Conservation (phyloP, 92 coral and sea anemone genomes). For the Zoanthus gigantus region DNA sequence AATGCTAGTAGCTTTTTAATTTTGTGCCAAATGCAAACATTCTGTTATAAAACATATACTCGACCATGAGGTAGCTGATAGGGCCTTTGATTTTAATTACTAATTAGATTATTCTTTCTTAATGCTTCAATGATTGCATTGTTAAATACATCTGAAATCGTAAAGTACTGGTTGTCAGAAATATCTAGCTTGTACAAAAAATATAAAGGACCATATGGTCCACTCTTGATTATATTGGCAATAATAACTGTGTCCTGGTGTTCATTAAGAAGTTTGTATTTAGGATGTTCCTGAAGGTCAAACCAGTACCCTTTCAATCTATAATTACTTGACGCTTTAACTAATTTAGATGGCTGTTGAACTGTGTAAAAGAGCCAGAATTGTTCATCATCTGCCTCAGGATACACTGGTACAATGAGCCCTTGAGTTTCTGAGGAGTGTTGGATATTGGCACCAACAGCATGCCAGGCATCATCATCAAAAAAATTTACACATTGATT, state of each 20-base stretch:
- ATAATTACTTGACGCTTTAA: constrained; percentile 21
- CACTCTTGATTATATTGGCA: constrained; percentile 64
- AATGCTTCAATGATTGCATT: constrained; percentile 55
- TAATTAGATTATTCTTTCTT: constrained; percentile 35
- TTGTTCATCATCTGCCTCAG: constrained; percentile 56
- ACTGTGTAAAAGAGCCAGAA: constrained; percentile 79
- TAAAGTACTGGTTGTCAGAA: constrained; percentile 47
- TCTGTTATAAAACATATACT: too few species aligned
- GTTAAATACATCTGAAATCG: constrained; percentile 45
- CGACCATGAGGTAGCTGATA: background rate
- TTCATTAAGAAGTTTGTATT: constrained; percentile 40
- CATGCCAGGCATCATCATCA: constrained; percentile 65
- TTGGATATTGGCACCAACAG: constrained; percentile 60
- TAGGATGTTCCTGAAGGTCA: constrained; percentile 30
- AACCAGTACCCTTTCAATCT: constrained; percentile 62
- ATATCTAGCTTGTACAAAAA: constrained; percentile 43
- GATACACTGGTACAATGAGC: constrained; percentile 65
- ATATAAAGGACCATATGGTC: constrained; percentile 65
- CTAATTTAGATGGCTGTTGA: constrained; percentile 46
- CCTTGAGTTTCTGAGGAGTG: constrained; percentile 56
- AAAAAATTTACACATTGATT: constrained; percentile 50
- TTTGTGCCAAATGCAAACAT: too few species aligned
- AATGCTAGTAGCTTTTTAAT: too few species aligned
- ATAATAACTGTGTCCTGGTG: constrained; percentile 52
- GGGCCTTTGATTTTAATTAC: constrained; percentile 1